These are phyloP conservation scores for Atlantisia rogersi DNA, from an alignment of 2,113 vertebrate genomes.

Conservation along the genomic window DNA sequence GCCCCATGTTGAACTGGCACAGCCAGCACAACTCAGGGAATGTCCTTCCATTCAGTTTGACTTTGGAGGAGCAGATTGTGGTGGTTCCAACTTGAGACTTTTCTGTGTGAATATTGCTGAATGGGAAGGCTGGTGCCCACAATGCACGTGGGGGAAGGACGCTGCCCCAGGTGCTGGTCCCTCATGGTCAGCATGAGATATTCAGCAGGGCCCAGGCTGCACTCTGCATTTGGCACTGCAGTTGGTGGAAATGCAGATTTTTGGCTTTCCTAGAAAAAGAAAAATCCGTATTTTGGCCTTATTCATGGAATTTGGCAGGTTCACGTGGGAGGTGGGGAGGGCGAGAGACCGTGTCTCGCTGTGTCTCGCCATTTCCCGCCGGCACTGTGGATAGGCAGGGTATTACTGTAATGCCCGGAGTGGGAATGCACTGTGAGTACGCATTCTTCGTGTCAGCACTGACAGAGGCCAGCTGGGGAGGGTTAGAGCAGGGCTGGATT, in stretches of 20 bases:
- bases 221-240: neutral
- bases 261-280: neutral
- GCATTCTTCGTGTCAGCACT: constrained; percentile 83
- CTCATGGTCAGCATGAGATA: neutral
- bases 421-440: neutral
- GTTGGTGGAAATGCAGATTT: neutral
- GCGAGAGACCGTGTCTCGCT: neutral
- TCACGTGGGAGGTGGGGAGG: neutral
- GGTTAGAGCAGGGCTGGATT: constrained; percentile 73
- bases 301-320: neutral
- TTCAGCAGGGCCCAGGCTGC: neutral
- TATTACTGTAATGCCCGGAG: neutral
- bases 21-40: neutral
- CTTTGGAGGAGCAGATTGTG: neutral
- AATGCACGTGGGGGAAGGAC: neutral
- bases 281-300: neutral
- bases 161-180: neutral
- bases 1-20: neutral
- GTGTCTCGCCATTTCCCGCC: neutral
- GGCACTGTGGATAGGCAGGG: neutral
- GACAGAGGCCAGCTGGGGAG: constrained; percentile 85
- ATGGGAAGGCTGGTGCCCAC: neutral
- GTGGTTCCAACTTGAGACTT: neutral
- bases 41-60: neutral
- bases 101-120: neutral